Evolutionary conservation across 2,888 invertebrate genomes (phyloP).

Genomic region (Timandra comae): DNA sequence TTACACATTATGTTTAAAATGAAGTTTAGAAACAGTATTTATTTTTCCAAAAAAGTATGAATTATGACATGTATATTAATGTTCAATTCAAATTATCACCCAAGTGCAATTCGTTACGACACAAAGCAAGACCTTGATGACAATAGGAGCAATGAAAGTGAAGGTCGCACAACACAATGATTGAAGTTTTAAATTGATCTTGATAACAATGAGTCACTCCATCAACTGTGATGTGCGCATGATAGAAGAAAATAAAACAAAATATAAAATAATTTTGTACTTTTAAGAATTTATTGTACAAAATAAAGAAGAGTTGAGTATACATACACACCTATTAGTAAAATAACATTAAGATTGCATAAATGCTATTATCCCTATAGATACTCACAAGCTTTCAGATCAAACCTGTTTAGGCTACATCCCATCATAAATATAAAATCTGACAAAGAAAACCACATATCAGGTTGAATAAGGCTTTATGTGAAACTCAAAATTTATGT

Average conservation of each 20-base stretch:
- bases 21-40: no score
- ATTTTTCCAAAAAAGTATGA: no score
- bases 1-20: no score
- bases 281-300: slow-evolving; percentile 65
- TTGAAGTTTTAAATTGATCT: no score
- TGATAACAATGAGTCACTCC: no score
- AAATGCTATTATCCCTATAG: slow-evolving; percentile 46
- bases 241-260: slow-evolving; percentile 11
- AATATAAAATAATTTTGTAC: slow-evolving; percentile 22
- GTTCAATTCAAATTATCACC: no score
- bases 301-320: slow-evolving; percentile 50
- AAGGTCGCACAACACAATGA: no score
- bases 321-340: slow-evolving; percentile 66
- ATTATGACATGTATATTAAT: no score
- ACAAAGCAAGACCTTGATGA: no score
- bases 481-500: slow-evolving; percentile 39
- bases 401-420: slow-evolving; percentile 27
- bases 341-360: slow-evolving; percentile 53
- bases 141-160: no score
- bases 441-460: slow-evolving; percentile 40
- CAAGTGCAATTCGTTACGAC: no score
- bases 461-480: slow-evolving; percentile 42
- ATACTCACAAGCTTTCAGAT: slow-evolving; percentile 38
- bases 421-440: slow-evolving; percentile 24
- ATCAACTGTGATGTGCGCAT: no score